These are phyloP conservation scores for Ostrea edulis DNA, from an alignment of 1,140 invertebrate genomes.

Conservation along the genomic window DNA sequence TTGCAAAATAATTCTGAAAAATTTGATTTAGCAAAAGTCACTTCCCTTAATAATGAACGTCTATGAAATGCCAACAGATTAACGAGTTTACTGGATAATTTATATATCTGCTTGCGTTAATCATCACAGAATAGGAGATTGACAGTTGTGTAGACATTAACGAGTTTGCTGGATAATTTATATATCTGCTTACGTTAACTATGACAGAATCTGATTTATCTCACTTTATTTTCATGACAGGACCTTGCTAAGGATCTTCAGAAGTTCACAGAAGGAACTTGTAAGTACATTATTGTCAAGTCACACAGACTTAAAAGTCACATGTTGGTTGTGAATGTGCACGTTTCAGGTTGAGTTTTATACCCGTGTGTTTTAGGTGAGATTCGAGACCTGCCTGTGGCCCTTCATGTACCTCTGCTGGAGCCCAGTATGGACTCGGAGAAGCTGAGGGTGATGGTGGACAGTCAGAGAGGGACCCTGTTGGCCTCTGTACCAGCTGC, in stretches of 20 bases:
- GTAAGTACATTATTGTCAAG: constrained; percentile 64
- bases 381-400: constrained; percentile 85
- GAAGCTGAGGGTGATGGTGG: constrained; percentile 93
- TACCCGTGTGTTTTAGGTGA: constrained; percentile 79
- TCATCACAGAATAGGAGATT: too few species aligned
- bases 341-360: background rate
- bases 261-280: constrained; percentile 72
- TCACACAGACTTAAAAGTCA: background rate
- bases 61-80: too few species aligned
- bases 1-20: too few species aligned
- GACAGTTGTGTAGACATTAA: too few species aligned
- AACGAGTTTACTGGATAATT: too few species aligned
- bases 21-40: too few species aligned
- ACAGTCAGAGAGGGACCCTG: constrained; percentile 95
- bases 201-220: background rate
- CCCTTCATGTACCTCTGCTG: constrained; percentile 92
- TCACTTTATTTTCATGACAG: constrained; percentile 54
- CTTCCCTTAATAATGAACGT: too few species aligned
- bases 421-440: constrained; percentile 94
- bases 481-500: constrained; percentile 89
- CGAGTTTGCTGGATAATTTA: too few species aligned
- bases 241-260: constrained; percentile 74
- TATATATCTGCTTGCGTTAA: too few species aligned
- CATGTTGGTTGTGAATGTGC: too few species aligned
- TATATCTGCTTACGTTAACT: too few species aligned